A percentile compares a stretch with the other conserved stretches of the same genome.
These are phyloP conservation scores for Acromyrmex charruanus DNA, from an alignment of 1,140 invertebrate genomes.

Conservation along the genomic window DNA sequence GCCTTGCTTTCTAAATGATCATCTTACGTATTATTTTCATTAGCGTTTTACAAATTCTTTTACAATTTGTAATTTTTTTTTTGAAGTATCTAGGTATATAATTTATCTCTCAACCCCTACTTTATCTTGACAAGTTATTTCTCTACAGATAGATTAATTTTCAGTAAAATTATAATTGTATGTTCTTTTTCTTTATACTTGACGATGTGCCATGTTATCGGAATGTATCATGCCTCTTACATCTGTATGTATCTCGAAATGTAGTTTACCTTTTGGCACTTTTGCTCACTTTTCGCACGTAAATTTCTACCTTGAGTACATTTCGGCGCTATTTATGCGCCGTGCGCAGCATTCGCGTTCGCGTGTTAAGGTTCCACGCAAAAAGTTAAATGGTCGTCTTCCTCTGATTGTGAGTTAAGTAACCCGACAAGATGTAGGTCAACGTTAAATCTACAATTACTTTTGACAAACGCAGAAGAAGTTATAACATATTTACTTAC, in stretches of 20 bases:
- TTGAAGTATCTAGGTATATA: background rate
- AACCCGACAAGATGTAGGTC: constrained; percentile 48
- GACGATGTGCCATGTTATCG: background rate
- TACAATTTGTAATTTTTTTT: background rate
- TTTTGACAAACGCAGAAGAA: constrained; percentile 54
- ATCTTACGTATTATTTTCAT: background rate
- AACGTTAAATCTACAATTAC: constrained; percentile 48
- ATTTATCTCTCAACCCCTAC: background rate
- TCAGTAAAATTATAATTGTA: background rate
- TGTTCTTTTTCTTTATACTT: background rate
- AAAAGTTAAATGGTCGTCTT: constrained; percentile 61
- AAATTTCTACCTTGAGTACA: background rate
- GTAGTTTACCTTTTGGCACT: background rate
- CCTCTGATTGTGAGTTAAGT: constrained; percentile 44
- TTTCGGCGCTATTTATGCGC: constrained; percentile 17
- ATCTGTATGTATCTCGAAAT: background rate
- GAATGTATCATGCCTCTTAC: background rate
- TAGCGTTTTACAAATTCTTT: constrained; percentile 1
- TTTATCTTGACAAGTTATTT: background rate
- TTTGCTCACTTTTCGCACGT: background rate
- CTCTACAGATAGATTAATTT: background rate
- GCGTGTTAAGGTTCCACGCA: constrained; percentile 38
- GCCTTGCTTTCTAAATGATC: background rate
- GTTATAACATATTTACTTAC: background rate
- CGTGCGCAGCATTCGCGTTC: background rate